phyloP scores from a whole-genome alignment of 2,113 vertebrate genomes.

The Regulus satrapa region DNA sequence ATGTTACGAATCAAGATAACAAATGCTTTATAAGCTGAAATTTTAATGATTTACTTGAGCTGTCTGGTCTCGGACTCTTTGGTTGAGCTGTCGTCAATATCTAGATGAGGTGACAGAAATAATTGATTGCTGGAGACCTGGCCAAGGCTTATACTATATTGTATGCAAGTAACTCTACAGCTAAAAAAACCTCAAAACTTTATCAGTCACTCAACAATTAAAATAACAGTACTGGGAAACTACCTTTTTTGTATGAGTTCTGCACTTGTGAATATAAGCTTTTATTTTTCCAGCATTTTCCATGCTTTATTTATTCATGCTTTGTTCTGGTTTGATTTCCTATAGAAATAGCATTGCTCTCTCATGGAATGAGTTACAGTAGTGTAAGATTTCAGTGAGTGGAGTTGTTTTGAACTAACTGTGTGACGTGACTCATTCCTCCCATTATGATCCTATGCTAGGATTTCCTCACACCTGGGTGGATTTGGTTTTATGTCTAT shows the following conservation, averaged over 20 bases:
- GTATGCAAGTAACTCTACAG: not conserved
- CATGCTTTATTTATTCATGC: not conserved
- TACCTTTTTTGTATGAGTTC: not conserved
- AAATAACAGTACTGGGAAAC: not conserved
- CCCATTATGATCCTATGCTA: not conserved
- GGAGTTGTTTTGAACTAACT: not conserved
- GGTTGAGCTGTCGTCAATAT: not conserved
- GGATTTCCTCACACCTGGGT: not conserved
- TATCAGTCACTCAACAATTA: not conserved
- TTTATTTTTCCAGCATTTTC: not conserved
- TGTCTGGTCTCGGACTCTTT: not conserved
- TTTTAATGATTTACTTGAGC: not conserved
- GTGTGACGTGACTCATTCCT: not conserved
- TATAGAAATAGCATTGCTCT: not conserved
- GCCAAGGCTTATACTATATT: not conserved
- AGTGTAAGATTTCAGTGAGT: not conserved
- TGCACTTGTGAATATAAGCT: not conserved
- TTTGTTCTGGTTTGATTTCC: not conserved
- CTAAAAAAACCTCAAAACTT: fast-evolving
- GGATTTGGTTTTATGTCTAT: not conserved
- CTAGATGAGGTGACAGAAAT: not conserved
- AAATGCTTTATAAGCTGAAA: not conserved
- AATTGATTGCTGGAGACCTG: not conserved
- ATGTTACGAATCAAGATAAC: not conserved
- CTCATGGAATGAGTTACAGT: not conserved